Evolutionary conservation across 2,797 vertebrate genomes (phyloP).

Genomic region (Notolabrus celidotus): DNA sequence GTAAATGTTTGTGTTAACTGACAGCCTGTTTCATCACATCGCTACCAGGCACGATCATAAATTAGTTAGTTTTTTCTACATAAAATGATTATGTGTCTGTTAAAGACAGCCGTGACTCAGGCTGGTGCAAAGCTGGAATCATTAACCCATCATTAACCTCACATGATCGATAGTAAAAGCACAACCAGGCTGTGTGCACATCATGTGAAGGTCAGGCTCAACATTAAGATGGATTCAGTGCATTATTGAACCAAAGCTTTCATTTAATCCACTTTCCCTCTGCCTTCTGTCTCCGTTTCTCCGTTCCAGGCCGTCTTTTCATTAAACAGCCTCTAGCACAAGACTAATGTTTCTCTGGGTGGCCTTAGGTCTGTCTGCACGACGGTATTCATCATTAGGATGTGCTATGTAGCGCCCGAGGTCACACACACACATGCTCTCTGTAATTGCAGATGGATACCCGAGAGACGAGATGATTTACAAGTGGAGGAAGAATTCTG

Average conservation of each 20-base stretch:
- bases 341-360: slow-evolving; percentile 67
- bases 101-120: slow-evolving; percentile 34
- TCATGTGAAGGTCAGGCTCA: slow-evolving; percentile 67
- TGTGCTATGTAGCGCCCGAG: slow-evolving; percentile 46
- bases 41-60: slow-evolving; percentile 59
- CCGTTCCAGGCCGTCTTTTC: slow-evolving; percentile 72
- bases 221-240: slow-evolving; percentile 66
- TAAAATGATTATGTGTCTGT: slow-evolving; percentile 53
- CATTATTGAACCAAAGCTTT: slow-evolving; percentile 69
- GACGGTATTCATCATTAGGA: slow-evolving; percentile 71
- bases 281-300: slow-evolving; percentile 69
- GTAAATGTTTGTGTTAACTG: slow-evolving; percentile 70
- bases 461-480: slow-evolving; percentile 97
- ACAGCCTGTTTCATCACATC: slow-evolving; percentile 64
- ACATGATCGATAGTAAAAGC: slow-evolving; percentile 50
- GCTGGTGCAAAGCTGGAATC: slow-evolving; percentile 33
- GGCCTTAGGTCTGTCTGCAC: slow-evolving; percentile 57
- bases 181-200: slow-evolving; percentile 30
- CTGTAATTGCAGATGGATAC: slow-evolving; percentile 92
- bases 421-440: slow-evolving; percentile 63
- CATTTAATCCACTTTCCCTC: slow-evolving; percentile 69
- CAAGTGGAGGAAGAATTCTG: slow-evolving; percentile 96
- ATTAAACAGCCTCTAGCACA: slow-evolving; percentile 67
- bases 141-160: slow-evolving; percentile 60
- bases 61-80: slow-evolving; percentile 56